A percentile compares a stretch with the other conserved stretches of the same genome.
phyloP scores from a whole-genome alignment of 2,888 invertebrate species.

The Clistopyga incitator region DNA sequence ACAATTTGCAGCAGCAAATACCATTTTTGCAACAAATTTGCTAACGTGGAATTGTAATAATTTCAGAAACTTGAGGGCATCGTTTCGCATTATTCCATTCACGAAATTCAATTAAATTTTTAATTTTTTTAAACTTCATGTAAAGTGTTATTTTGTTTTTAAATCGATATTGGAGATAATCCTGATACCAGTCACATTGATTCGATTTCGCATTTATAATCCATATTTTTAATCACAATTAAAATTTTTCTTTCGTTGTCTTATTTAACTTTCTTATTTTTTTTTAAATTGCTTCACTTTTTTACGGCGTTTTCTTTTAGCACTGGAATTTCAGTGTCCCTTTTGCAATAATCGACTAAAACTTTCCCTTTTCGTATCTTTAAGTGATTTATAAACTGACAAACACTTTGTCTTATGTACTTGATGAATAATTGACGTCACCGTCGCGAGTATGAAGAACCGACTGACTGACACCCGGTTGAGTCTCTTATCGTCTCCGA shows the following conservation, averaged over 20 bases:
- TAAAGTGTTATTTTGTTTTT: too few relatives aligned
- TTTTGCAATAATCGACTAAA: background rate
- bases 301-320: background rate
- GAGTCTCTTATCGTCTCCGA: constrained; percentile 67
- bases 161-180: too few relatives aligned
- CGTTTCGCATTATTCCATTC: too few relatives aligned
- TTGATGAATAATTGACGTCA: constrained; percentile 38
- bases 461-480: constrained; percentile 65
- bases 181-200: background rate
- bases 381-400: background rate
- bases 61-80: too few relatives aligned
- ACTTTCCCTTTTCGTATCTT: constrained; percentile 17
- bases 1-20: background rate
- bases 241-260: background rate
- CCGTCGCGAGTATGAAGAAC: constrained; percentile 37
- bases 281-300: background rate
- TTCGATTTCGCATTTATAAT: background rate
- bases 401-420: constrained; percentile 5
- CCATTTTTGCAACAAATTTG: constrained; percentile 12
- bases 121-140: too few relatives aligned
- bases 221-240: background rate
- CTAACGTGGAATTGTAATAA: background rate
- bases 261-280: too few relatives aligned
- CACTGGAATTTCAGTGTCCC: background rate
- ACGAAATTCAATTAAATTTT: too few relatives aligned